Base-by-base conservation (phyloP, 2,113 vertebrate species). In the Hystrix brachyura region DNA sequence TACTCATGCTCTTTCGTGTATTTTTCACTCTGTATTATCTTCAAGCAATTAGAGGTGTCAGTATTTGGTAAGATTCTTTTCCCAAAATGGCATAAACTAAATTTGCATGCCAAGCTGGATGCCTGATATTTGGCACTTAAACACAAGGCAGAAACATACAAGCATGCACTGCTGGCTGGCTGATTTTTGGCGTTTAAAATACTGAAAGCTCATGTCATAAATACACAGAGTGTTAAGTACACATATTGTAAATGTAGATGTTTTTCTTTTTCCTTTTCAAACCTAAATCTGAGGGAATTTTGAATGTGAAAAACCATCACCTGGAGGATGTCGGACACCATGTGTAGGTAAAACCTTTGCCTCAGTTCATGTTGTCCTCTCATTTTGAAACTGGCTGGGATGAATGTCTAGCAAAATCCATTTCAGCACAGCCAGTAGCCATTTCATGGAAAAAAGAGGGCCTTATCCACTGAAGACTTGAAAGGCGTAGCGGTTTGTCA, bases 11-110 rank as follows among this genome's bases (percentile, higher is more conserved):
- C 60, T 94, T 76, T 48, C 0, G 3, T 69, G 74, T 53, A 6
- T 92, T 96, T 92, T 86, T 93, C n/a, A 51, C 9, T 90, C 87
- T 78, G 23, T 76, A 38, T 64, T 74, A 60, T 80, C 87, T 67
- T 95, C 38, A 80, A 18, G 86, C 59, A 69, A n/a, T 80, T 74
- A 91, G 94, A 90, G 55, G 59, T 71, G 48, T 67, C 59, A 81
- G 0, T 69, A 57, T 91, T 96, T 93, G 78, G 74, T 87, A 80
- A 83, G 53, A 86, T 85, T 96, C 85, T 64, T 95, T 85, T 14
- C 59, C 32, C 32, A 78, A 65, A 85, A 25, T 86, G 25, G 79
- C 79, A 84, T 69, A 69, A 83, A 64, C 65, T 89, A 82, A 85
- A 91, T 88, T 79, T 72, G 53, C 82, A 25, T 88, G n/a, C 88